Evolutionary conservation across 2,888 invertebrate genomes (phyloP).

Genomic region (Spilarctia lutea): DNA sequence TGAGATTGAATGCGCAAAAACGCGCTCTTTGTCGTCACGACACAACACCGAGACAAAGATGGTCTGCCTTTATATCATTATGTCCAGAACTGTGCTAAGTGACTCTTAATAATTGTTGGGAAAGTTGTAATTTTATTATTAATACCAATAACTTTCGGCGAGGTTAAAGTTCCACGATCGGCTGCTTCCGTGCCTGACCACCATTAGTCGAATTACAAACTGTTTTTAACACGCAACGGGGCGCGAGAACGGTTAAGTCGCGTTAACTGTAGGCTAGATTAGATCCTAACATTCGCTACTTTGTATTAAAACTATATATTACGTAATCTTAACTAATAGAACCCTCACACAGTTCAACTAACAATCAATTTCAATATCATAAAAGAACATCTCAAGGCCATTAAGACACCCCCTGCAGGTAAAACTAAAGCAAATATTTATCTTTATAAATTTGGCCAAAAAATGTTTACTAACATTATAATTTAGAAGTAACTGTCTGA

Average conservation of each 20-base stretch:
- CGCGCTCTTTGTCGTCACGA: conserved; percentile 55
- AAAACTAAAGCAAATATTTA: background rate
- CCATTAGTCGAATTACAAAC: conserved; percentile 60
- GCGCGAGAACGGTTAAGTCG: conserved; percentile 53
- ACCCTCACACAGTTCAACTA: conserved; percentile 15
- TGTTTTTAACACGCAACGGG: conserved; percentile 58
- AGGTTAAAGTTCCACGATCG: conserved; percentile 66
- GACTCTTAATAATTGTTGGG: conserved; percentile 72
- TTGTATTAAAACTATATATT: conserved; percentile 29
- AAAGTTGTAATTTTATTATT: conserved; percentile 74
- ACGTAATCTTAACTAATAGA: background rate
- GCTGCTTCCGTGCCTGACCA: conserved; percentile 64
- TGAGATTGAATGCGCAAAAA: conserved; percentile 65
- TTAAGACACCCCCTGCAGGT: conserved; percentile 10
- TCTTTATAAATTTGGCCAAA: too few relatives aligned
- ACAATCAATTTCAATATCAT: conserved; percentile 18
- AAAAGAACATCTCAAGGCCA: conserved; percentile 22
- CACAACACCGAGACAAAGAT: conserved; percentile 43
- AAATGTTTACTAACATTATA: too few relatives aligned
- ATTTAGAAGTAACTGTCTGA: conserved; percentile 14
- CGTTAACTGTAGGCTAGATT: conserved; percentile 50
- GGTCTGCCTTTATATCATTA: conserved; percentile 46
- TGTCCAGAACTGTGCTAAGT: conserved; percentile 58
- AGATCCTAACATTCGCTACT: conserved; percentile 38
- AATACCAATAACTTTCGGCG: conserved; percentile 65